Base-by-base conservation (phyloP, 1,140 invertebrate species). In the Triops longicaudatus region DNA sequence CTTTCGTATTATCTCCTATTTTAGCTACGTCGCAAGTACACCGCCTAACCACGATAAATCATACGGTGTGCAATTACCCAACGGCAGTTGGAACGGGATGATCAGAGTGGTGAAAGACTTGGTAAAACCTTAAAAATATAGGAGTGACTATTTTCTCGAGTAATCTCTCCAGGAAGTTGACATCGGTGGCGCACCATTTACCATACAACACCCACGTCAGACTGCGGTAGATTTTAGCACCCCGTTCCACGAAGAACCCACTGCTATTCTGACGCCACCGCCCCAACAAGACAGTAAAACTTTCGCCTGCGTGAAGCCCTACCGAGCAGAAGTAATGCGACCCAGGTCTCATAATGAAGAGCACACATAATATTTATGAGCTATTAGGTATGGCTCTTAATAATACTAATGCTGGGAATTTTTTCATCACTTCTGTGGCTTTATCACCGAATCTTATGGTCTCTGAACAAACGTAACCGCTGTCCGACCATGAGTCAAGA, bases 171-270 rank as follows among this genome's bases (percentile, higher is more conserved):
- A 83, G 82, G 80, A 79, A 78, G 85, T 83, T 28, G 85, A 86
- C 79, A 75, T 86, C 22, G 86, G 84, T 2, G 81, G 83, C 9
- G 83, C 83, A 9, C 82, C 82, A 7, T 82, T 86, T 76, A 85
- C 85, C 6, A 85, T 86, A 42, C 85, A 84, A n/a, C 80, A 84
- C 72, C 79, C 81, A 31, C 78, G 85, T 26, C 81, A 82, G 10
- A 79, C 81, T 73, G 86, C 83, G 17, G 81, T 85, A 26, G 84
- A 85, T 76, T 86, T 86, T 79, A 85, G 83, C 1, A 79, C 82
- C 11, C 80, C 84, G 6, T 86, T 84, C 78, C 81, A 82, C 74
- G 80, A 82, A 72, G 83, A 83, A 42, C 80, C 82, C 3, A 79
- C 81, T 12, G 80, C 79, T 26, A 82, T 83, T 74, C 78, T 83